Percentiles rank a stretch among this genome's conserved stretches.
phyloP scores from a whole-genome alignment of 1,140 invertebrate genomes.

The Cydia splendana region DNA sequence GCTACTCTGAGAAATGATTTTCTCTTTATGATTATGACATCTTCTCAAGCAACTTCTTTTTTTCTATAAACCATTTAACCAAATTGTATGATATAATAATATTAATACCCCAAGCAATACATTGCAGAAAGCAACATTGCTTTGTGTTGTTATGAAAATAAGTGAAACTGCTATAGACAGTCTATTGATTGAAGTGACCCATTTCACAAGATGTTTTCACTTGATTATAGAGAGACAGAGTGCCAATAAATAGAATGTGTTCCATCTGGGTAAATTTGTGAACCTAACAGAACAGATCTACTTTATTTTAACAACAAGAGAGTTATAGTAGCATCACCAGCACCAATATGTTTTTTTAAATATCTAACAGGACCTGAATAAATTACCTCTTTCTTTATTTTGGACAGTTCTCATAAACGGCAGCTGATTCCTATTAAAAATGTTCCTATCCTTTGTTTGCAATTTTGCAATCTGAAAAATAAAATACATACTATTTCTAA shows the following conservation, averaged over 20 bases:
- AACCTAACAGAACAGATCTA: no score
- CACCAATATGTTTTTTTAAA: background rate
- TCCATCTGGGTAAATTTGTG: no score
- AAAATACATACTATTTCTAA: background rate
- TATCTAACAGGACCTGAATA: background rate
- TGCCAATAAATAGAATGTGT: background rate
- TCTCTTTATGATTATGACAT: no score
- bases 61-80: no score
- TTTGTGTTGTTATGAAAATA: no score
- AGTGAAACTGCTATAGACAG: no score
- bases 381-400: constrained; percentile 37
- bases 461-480: background rate
- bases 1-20: no score
- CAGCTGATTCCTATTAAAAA: constrained; percentile 33
- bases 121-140: no score
- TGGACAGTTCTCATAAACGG: constrained; percentile 37
- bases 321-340: background rate
- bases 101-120: no score
- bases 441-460: constrained; percentile 31
- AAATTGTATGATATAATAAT: no score
- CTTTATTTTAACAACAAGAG: no score
- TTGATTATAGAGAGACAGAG: background rate
- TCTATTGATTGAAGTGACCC: background rate
- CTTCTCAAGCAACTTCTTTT: no score
- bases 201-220: background rate